Base-by-base conservation (phyloP, 1,140 invertebrate species). In the Musca domestica region DNA sequence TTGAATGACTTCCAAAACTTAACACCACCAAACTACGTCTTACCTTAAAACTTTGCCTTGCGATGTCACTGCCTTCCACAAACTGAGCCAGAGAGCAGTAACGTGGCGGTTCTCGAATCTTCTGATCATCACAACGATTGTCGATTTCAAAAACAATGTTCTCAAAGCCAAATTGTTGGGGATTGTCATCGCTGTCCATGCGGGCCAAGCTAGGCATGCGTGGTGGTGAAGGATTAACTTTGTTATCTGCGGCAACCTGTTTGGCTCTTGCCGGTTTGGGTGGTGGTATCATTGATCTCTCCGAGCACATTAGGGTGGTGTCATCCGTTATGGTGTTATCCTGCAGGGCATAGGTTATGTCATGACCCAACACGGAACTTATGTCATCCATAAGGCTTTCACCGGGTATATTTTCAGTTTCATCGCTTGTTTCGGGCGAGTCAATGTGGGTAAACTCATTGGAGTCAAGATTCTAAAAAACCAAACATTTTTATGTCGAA, bases 351-450 rank as follows among this genome's bases (percentile, higher is more conserved):
- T 85, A 86, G 72, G 86, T 84, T 83, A 89, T 89, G 52, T 86
- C 88, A 85, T 85, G 69, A 9, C 90, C 88, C 25, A 91, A 82
- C 72, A 92, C 87, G 0, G 90, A 91, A 74, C 90, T 91, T 9
- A 91, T 87, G 73, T 92, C 90, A 66, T 92, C 90, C 77, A 91
- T 87, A 12, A 91, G 85, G 52, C 89, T 91, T 77, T 91, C 90
- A 3, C 89, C 90, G 64, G 89, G 89, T 69, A 90, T 83, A 1
- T 88, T 84, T 73, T 91, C 90, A 2, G 87, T 88, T 1, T 88
- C 86, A 64, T 93, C 91, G 1, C 91, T 92, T 48, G 87, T 86
- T 83, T 93, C 91, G 0, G 92, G 90, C 0, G 91, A 92, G 71
- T 93, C 92, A 51, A 92, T 92, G 73, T 93, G 91, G 12, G 87